A percentile compares a stretch with the other conserved stretches of the same genome.
Evolutionary conservation across 2,113 vertebrate species (phyloP).

Genomic region (Pluvialis apricaria): DNA sequence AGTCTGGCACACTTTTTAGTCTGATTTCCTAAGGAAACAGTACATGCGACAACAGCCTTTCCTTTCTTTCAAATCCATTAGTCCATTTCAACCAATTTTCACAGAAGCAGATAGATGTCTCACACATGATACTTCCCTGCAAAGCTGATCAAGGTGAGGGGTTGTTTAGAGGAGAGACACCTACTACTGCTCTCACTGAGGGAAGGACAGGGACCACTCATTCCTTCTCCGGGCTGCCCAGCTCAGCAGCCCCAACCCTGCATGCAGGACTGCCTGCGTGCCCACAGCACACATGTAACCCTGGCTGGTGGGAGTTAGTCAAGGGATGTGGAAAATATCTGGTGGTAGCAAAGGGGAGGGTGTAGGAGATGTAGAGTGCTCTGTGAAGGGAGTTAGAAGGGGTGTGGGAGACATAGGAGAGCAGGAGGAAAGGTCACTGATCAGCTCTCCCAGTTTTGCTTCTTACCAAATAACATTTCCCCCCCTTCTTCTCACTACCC

Average conservation of each 20-base stretch:
- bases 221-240: neutral
- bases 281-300: fast-evolving
- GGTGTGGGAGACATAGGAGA: neutral
- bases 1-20: neutral
- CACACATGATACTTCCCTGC: neutral
- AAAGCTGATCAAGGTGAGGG: neutral
- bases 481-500: neutral
- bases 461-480: neutral
- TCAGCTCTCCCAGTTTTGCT: neutral
- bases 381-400: neutral
- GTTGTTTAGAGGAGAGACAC: neutral
- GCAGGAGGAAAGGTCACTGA: neutral
- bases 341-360: neutral
- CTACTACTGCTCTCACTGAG: neutral
- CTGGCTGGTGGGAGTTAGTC: neutral
- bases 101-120: neutral
- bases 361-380: neutral
- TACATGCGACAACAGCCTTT: neutral
- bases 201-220: neutral
- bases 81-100: neutral
- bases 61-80: neutral
- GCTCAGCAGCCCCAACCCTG: fast-evolving
- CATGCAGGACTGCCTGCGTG: fast-evolving
- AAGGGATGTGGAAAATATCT: neutral
- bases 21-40: neutral